Base-by-base conservation (phyloP, 2,888 invertebrate species). In the Pollenia labialis region DNA sequence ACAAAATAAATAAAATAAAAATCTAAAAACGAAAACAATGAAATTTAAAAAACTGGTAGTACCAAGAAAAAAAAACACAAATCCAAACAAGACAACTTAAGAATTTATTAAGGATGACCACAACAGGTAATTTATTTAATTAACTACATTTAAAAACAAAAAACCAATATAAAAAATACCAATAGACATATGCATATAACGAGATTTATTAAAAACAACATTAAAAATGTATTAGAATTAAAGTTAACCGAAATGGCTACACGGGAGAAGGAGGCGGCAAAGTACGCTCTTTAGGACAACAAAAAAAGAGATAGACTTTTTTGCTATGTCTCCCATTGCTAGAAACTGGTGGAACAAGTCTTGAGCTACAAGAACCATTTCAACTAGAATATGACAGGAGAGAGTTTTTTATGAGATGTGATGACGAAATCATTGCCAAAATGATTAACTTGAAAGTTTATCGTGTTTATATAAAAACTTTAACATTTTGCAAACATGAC, bases 391-490 rank as follows among this genome's bases (percentile, higher is more conserved):
- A 69, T 69, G 69, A 52, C 44, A 68, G 66, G 23, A 76, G 75
- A 23, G 40, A 69, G 32, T 60, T 50, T n/a, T 46, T 50, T 58
- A 72, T 66, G 69, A 42, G 40, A 40, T 18, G 58, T 11, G 18
- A 64, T 58, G 48, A 42, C 46, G 48, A 66, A 56, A 14, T 54
- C 10, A 4, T 52, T 69, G 75, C 46, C n/a, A 74, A 84, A 40
- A 44, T 60, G n/a, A 18, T 74, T 66, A 60, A 60, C 74, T 46
- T 44, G 14, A 50, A 75, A 75, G 10, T 66, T 50, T 50, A 75
- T 66, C 50, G 64, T 54, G 12, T 76, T 66, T 58, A 87, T 87
- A 87, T 87, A 87, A 84, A 87, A 87, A 74, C 81, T 64, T 77
- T 64, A 56, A 62, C 52, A 77, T 58, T 74, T 77, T 54, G 62